A percentile compares a stretch with the other conserved stretches of the same genome.
Conservation (phyloP, 2,888 invertebrate species). For the Dasysyrphus tricinctus region DNA sequence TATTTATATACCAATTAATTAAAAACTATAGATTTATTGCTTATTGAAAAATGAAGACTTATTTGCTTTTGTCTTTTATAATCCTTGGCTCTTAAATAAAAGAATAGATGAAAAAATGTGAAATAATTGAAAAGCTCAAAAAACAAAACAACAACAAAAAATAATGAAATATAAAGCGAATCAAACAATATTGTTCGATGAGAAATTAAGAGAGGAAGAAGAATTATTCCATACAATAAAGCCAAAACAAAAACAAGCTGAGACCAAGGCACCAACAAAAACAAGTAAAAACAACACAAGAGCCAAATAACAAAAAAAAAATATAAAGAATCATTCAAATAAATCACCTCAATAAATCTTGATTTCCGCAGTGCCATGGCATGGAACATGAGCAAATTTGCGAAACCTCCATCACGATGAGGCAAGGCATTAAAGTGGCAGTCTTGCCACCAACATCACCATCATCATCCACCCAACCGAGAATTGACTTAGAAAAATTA, state of each 20-base stretch:
- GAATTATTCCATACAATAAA: not conserved
- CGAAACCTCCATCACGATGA: constrained; percentile 52
- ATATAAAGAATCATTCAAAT: constrained; percentile 57
- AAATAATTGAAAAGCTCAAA: constrained; percentile 40
- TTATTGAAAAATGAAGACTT: constrained; percentile 70
- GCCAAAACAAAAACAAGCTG: not conserved
- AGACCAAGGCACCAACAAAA: not conserved
- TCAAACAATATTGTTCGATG: constrained; percentile 21
- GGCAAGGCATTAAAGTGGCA: constrained; percentile 11
- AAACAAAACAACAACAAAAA: not conserved
- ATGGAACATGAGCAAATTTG: constrained; percentile 63
- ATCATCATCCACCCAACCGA: not conserved
- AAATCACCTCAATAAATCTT: constrained; percentile 74
- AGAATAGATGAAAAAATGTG: constrained; percentile 34
- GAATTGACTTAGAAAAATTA: constrained; percentile 50
- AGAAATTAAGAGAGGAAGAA: constrained; percentile 17
- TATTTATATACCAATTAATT: constrained; percentile 68
- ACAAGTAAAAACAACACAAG: not conserved
- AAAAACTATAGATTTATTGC: constrained; percentile 66
- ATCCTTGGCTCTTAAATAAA: constrained; percentile 48
- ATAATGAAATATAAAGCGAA: constrained; percentile 18
- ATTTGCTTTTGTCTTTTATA: constrained; percentile 53
- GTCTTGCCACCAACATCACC: not conserved
- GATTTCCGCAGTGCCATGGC: constrained; percentile 52
- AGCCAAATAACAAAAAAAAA: constrained; percentile 19